Percentiles rank a stretch among this genome's conserved stretches.
Evolutionary conservation across 2,797 vertebrate species (phyloP).

Genomic region (Falco concolor): DNA sequence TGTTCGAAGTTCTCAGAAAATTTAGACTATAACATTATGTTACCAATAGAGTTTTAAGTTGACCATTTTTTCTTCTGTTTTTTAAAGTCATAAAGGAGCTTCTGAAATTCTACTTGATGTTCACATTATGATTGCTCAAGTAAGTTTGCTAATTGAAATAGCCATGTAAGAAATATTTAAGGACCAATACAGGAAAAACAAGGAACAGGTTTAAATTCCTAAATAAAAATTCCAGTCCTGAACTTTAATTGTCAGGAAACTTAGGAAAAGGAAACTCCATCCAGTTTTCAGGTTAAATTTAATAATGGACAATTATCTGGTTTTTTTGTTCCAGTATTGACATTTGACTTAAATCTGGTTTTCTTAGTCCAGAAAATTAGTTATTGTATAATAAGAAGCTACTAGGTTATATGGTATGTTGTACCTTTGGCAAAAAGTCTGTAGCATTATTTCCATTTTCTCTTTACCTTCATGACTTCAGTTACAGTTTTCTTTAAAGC

Average conservation of each 20-base stretch:
- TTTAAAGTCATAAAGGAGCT: background rate
- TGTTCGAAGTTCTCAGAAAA: background rate
- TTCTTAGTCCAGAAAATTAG: background rate
- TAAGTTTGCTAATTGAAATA: background rate
- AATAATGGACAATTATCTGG: background rate
- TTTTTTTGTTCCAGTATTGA: background rate
- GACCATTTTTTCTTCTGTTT: background rate
- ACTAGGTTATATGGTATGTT: background rate
- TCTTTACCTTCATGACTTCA: background rate
- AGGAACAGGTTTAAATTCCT: background rate
- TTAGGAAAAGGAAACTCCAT: background rate
- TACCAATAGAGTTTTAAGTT: background rate
- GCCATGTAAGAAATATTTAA: background rate
- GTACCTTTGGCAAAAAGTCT: background rate
- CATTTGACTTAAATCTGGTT: background rate
- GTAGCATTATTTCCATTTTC: background rate
- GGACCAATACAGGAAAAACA: background rate
- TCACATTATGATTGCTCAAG: background rate
- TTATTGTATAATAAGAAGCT: background rate
- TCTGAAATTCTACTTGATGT: background rate
- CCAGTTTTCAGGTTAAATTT: background rate
- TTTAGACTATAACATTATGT: background rate
- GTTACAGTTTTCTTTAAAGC: background rate
- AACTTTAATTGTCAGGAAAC: background rate
- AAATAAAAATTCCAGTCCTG: background rate